Evolutionary conservation across 2,797 vertebrate genomes (phyloP).

Genomic region (Uromys caudimaculatus): DNA sequence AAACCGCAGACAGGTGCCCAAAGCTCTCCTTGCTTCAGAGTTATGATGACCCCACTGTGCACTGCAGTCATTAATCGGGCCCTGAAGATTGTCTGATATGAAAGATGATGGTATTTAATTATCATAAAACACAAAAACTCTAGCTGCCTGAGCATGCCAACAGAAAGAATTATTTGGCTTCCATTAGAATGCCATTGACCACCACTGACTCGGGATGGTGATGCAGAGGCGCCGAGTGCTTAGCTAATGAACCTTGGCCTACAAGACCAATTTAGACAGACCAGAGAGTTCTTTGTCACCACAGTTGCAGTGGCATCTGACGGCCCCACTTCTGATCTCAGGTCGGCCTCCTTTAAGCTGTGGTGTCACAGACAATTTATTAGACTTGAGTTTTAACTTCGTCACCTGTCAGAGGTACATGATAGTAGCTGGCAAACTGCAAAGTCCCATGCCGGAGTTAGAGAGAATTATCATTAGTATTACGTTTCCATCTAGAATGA

Average conservation of each 20-base stretch:
- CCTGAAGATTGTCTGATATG: slow-evolving; percentile 73
- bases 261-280: slow-evolving; percentile 67
- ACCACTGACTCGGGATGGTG: slow-evolving; percentile 73
- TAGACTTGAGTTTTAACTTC: slow-evolving; percentile 30
- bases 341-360: slow-evolving; percentile 53
- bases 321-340: slow-evolving; percentile 26
- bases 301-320: slow-evolving; percentile 2
- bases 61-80: slow-evolving; percentile 73
- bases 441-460: neutral
- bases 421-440: neutral
- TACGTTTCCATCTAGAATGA: neutral
- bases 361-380: neutral
- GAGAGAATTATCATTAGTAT: neutral
- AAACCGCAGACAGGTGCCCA: neutral
- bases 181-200: slow-evolving; percentile 85
- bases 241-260: slow-evolving; percentile 84
- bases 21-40: slow-evolving; percentile 35
- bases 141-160: slow-evolving; percentile 69
- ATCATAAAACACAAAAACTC: slow-evolving; percentile 76
- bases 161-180: slow-evolving; percentile 79
- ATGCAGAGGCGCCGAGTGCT: slow-evolving; percentile 75
- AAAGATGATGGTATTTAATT: slow-evolving; percentile 80
- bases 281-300: slow-evolving; percentile 75
- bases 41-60: slow-evolving; percentile 57
- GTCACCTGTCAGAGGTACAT: neutral